Percentiles rank a stretch among this genome's conserved stretches.
These are phyloP conservation scores for Agrilus biguttatus DNA, from an alignment of 2,888 invertebrate species.

Conservation along the genomic window DNA sequence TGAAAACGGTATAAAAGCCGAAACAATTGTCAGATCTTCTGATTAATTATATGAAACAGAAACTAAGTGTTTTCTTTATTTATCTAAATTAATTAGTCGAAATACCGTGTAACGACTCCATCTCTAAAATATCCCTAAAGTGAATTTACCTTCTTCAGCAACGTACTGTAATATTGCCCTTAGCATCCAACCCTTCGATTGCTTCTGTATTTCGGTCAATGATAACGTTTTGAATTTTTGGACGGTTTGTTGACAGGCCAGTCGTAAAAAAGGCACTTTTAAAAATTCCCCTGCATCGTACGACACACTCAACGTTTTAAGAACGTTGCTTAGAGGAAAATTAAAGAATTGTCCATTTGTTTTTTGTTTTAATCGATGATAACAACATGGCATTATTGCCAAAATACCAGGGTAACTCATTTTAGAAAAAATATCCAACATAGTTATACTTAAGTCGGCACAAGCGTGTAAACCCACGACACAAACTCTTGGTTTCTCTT, in stretches of 20 bases:
- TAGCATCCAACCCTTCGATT: constrained; percentile 40
- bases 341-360: constrained; percentile 34
- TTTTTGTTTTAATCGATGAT: constrained; percentile 47
- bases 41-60: too few species aligned
- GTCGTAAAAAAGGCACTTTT: constrained; percentile 49
- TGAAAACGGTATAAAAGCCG: too few species aligned
- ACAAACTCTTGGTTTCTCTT: constrained; percentile 20
- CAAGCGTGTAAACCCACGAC: constrained; percentile 63
- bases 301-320: constrained; percentile 29
- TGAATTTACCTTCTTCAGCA: constrained; percentile 39
- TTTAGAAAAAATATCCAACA: constrained; percentile 48
- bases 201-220: constrained; percentile 31
- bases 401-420: constrained; percentile 40
- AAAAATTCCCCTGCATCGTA: constrained; percentile 33
- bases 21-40: too few species aligned
- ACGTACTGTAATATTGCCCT: constrained; percentile 51
- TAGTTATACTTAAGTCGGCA: constrained; percentile 57
- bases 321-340: constrained; percentile 48
- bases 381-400: constrained; percentile 65
- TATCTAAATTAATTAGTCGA: too few species aligned
- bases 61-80: too few species aligned
- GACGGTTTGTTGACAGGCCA: constrained; percentile 56
- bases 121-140: too few species aligned
- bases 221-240: constrained; percentile 36
- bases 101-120: too few species aligned